Evolutionary conservation across 2,888 invertebrate genomes (phyloP), one percentile per base, ranked within the genome.

Genomic region (Trissoscelio sp.): DNA sequence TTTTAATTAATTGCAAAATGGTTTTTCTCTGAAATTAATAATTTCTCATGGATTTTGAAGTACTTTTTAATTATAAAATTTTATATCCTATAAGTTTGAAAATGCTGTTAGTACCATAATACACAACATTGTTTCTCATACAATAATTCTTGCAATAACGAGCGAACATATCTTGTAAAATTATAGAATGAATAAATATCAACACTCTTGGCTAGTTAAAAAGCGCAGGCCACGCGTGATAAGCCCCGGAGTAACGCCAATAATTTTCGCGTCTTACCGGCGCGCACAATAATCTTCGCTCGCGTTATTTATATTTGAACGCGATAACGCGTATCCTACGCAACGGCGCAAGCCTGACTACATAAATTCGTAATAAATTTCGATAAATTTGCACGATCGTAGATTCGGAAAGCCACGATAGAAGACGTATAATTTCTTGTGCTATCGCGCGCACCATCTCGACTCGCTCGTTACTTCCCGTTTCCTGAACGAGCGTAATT

Each of bases 311-410:
- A 55, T 69, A 31, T 64, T 60, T 39, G 11, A 44, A 16, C 12
- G 16, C 62, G 79, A 79, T 79, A 79, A 55, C 73, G 67, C 60
- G 16, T 66, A 60, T 66, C 67, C 66, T 72, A 73, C 79, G 72
- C 72, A 78, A 28, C 24, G 46, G n/a, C 16, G 70, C 44, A 37
- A 58, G 48, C 72, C 73, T 58, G 79, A 79, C 73, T 79, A 79
- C 67, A 79, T 79, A 73, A 67, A 67, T 73, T 79, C 14, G 79
- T 72, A 72, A 79, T 79, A 79, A 79, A 79, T 79, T 66, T 53
- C 79, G 67, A 67, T 67, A 60, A 79, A 79, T 79, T 79, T 62
- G 51, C 74, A 24, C 67, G 55, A 74, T 75, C 74, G 55, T 70
- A 74, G 70, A 74, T 74, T 69, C 64, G 80, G 55, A 22, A n/a